These are phyloP conservation scores for Idaea aversata DNA, from an alignment of 2,888 invertebrate species.

Conservation along the genomic window DNA sequence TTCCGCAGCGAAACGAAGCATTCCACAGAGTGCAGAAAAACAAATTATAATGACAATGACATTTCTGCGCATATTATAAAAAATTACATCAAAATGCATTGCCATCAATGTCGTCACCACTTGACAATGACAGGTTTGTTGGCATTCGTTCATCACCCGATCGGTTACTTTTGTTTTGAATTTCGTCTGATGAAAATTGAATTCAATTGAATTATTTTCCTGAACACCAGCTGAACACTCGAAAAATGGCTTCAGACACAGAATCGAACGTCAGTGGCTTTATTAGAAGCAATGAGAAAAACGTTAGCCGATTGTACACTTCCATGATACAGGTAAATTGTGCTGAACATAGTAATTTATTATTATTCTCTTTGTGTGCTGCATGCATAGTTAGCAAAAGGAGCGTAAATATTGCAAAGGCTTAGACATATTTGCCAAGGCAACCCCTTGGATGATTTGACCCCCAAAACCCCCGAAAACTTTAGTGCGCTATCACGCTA, in stretches of 20 bases:
- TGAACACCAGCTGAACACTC: conserved; percentile 29
- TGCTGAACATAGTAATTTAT: neutral
- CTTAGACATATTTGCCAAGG: too few species aligned
- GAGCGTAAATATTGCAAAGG: too few species aligned
- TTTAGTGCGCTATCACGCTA: too few species aligned
- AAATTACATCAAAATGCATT: neutral
- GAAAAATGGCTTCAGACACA: conserved; percentile 62
- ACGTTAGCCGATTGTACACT: conserved; percentile 57
- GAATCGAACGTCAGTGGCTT: conserved; percentile 75
- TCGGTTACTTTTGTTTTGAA: too few species aligned
- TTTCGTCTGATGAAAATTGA: too few species aligned
- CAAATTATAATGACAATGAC: conserved; percentile 27
- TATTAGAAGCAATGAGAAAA: conserved; percentile 61
- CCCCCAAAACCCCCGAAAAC: too few species aligned
- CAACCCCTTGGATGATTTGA: too few species aligned
- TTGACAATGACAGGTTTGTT: too few species aligned
- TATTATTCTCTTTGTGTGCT: neutral
- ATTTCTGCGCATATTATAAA: neutral
- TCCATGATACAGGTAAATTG: conserved; percentile 59
- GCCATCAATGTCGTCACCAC: neutral
- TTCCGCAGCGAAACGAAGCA: conserved; percentile 37
- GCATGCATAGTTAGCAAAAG: too few species aligned
- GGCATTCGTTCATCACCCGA: too few species aligned
- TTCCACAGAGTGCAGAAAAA: neutral
- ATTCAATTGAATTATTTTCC: too few species aligned